phyloP scores from a whole-genome alignment of 2,113 vertebrate species.

The Takifugu flavidus region DNA sequence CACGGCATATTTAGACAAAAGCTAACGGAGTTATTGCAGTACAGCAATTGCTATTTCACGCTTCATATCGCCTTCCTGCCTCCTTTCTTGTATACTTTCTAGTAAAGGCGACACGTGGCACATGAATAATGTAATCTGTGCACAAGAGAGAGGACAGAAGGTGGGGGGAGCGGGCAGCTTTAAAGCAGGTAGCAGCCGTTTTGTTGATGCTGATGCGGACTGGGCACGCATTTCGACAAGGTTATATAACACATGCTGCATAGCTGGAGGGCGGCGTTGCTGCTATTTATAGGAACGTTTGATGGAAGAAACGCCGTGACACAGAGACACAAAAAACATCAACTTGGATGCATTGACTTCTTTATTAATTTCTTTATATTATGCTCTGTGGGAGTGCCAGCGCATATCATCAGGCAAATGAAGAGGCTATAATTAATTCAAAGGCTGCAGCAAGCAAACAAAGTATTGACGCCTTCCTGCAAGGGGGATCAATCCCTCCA shows the following conservation, averaged over 20 bases:
- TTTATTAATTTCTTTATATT: constrained; percentile 7
- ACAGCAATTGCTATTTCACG: background rate
- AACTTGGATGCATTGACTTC: constrained; percentile 10
- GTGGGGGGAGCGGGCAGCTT: constrained; percentile 11
- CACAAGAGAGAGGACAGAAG: constrained; percentile 1
- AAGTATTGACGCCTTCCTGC: constrained; percentile 29
- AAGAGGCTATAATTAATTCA: constrained; percentile 14
- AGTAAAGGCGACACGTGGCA: constrained; percentile 35
- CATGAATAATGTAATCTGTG: constrained; percentile 50
- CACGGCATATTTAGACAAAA: background rate
- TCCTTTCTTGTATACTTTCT: constrained; percentile 20
- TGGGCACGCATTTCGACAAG: constrained; percentile 42
- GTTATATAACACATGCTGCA: constrained; percentile 63
- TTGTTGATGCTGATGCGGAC: constrained; percentile 48
- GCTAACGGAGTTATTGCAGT: background rate
- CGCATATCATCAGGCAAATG: constrained; percentile 8
- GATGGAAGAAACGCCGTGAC: constrained; percentile 52
- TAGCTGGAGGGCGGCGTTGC: constrained; percentile 22
- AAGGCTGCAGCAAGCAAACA: constrained; percentile 24
- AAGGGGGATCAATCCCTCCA: constrained; percentile 28
- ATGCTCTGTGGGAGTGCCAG: constrained; percentile 4
- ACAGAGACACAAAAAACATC: constrained; percentile 60
- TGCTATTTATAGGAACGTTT: constrained; percentile 65
- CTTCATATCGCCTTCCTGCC: background rate
- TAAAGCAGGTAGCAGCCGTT: constrained; percentile 50